Evolutionary conservation across 2,113 vertebrate species (phyloP).

Genomic region (Corythaixoides concolor): DNA sequence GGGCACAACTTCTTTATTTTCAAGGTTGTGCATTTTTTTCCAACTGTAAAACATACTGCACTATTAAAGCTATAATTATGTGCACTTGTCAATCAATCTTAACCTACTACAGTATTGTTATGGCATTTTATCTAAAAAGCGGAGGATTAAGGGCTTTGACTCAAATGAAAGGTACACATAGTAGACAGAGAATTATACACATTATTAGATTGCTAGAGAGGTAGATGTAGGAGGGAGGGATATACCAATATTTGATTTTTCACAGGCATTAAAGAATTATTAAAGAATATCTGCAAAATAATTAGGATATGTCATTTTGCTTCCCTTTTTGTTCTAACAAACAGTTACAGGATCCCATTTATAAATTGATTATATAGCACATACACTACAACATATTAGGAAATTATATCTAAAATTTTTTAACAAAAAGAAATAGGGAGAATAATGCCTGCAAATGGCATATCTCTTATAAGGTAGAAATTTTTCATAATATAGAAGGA

Average conservation of each 20-base stretch:
- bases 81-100: slow-evolving; percentile 74
- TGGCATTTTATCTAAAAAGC: slow-evolving; percentile 69
- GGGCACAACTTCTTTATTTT: slow-evolving; percentile 74
- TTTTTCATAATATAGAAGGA: neutral
- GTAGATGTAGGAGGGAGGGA: neutral
- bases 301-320: slow-evolving; percentile 48
- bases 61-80: slow-evolving; percentile 69
- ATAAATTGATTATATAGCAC: neutral
- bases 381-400: neutral
- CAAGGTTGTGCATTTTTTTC: slow-evolving; percentile 68
- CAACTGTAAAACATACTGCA: slow-evolving; percentile 64
- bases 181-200: slow-evolving; percentile 49
- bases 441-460: neutral
- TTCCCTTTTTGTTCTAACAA: slow-evolving; percentile 50
- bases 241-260: slow-evolving; percentile 69
- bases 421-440: neutral
- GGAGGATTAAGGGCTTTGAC: slow-evolving; percentile 71
- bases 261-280: slow-evolving; percentile 52
- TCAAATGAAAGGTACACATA: slow-evolving; percentile 69
- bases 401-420: slow-evolving; percentile 21
- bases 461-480: neutral
- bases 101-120: slow-evolving; percentile 51
- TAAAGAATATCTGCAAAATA: slow-evolving; percentile 55
- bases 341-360: slow-evolving; percentile 10
- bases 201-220: slow-evolving; percentile 57